These are phyloP conservation scores for Camponotus vicinus DNA, from an alignment of 1,140 invertebrate species.

Conservation along the genomic window DNA sequence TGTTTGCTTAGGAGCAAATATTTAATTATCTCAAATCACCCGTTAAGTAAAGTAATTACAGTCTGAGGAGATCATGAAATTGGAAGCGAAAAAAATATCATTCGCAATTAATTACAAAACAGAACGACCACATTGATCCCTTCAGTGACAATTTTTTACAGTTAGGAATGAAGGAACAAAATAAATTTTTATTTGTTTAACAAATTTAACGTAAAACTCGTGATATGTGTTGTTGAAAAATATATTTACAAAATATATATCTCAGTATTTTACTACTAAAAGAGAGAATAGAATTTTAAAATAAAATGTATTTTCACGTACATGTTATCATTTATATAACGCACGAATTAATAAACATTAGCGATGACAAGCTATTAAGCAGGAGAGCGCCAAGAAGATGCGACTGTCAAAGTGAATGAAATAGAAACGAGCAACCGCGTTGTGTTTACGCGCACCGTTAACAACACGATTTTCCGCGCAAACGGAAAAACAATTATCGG, in stretches of 20 bases:
- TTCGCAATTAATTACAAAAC: not conserved
- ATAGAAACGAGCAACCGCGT: constrained; percentile 3
- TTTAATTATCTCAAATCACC: constrained; percentile 5
- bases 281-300: not conserved
- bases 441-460: not conserved
- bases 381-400: not conserved
- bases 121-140: not conserved
- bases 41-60: constrained; percentile 19
- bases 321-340: not conserved
- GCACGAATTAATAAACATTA: constrained; percentile 4
- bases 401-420: not conserved
- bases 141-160: not conserved
- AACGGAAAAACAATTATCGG: constrained; percentile 49
- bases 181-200: not conserved
- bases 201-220: not conserved
- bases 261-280: not conserved
- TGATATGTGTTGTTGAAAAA: not conserved
- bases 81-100: not conserved
- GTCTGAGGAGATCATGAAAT: not conserved
- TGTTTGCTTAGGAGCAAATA: constrained; percentile 27
- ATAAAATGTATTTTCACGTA: not conserved
- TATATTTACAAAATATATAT: not conserved
- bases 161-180: not conserved
- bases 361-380: not conserved
- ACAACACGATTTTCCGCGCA: constrained; percentile 49